Percentiles rank a stretch among this genome's conserved stretches.
phyloP scores from a whole-genome alignment of 2,113 vertebrate genomes.

The Lycocorax pyrrhopterus region DNA sequence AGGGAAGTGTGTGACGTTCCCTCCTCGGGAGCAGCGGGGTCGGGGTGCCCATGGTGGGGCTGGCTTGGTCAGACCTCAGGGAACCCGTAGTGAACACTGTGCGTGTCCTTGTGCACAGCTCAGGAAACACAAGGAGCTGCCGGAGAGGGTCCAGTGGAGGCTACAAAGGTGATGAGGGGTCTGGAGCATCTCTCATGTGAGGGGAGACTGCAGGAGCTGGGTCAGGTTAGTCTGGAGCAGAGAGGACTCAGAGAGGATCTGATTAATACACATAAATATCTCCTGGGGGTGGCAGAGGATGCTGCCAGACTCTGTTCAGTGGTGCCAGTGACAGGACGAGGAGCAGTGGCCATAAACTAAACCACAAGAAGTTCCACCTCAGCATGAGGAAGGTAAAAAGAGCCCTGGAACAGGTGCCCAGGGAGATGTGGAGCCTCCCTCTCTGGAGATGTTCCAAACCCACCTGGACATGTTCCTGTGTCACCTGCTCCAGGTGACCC shows the following conservation, averaged over 20 bases:
- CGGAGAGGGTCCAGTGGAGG: not conserved
- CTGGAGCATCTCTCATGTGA: not conserved
- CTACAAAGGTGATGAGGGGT: not conserved
- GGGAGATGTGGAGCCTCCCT: not conserved
- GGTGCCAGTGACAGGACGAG: not conserved
- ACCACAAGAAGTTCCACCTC: not conserved
- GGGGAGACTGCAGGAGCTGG: not conserved
- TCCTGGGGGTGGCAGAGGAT: not conserved
- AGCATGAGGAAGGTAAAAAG: not conserved
- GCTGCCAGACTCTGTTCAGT: not conserved
- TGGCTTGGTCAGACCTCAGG: not conserved
- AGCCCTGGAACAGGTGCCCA: not conserved
- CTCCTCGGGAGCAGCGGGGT: fast-evolving
- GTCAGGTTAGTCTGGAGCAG: not conserved
- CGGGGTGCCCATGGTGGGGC: not conserved
- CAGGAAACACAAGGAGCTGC: not conserved
- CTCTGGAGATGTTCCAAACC: not conserved
- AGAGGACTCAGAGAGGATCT: not conserved
- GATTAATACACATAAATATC: not conserved
- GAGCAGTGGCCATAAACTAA: not conserved
- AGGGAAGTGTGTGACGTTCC: fast-evolving
- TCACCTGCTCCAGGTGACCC: not conserved
- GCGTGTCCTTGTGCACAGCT: not conserved
- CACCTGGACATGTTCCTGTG: not conserved
- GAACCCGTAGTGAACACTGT: fast-evolving